A percentile compares a stretch with the other conserved stretches of the same genome.
These are phyloP conservation scores for Micromussa lordhowensis DNA, from an alignment of 92 coral and sea anemone species.

Conservation along the genomic window DNA sequence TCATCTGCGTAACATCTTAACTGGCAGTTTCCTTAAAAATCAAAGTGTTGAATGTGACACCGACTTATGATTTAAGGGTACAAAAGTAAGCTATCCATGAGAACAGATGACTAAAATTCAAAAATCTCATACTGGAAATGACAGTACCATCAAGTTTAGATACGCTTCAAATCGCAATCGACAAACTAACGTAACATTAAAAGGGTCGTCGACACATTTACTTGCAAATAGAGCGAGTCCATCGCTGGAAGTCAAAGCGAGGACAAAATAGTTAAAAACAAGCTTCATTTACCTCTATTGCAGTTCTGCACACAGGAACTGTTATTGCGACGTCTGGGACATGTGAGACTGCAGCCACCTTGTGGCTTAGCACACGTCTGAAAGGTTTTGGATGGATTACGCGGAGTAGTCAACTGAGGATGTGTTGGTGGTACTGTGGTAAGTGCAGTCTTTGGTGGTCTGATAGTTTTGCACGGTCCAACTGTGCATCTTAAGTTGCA, in stretches of 20 bases:
- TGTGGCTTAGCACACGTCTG: background rate
- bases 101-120: background rate
- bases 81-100: background rate
- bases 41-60: background rate
- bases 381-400: background rate
- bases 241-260: too few relatives aligned
- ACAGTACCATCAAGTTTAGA: too few relatives aligned
- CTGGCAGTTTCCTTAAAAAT: background rate
- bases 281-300: slow-evolving; percentile 20
- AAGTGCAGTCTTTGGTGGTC: background rate
- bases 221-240: too few relatives aligned
- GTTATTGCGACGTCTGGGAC: background rate
- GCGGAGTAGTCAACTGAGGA: background rate
- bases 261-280: slow-evolving; percentile 32
- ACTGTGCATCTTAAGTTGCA: too few relatives aligned
- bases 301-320: background rate
- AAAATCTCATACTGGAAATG: too few relatives aligned
- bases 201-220: too few relatives aligned
- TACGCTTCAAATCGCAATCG: too few relatives aligned
- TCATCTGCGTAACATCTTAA: background rate
- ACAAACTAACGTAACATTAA: too few relatives aligned
- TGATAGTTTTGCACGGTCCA: too few relatives aligned
- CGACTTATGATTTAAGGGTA: background rate
- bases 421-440: background rate
- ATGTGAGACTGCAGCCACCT: background rate